A percentile compares a stretch with the other conserved stretches of the same genome.
Conservation (phyloP, 1,140 invertebrate species). For the Heliothis virescens region DNA sequence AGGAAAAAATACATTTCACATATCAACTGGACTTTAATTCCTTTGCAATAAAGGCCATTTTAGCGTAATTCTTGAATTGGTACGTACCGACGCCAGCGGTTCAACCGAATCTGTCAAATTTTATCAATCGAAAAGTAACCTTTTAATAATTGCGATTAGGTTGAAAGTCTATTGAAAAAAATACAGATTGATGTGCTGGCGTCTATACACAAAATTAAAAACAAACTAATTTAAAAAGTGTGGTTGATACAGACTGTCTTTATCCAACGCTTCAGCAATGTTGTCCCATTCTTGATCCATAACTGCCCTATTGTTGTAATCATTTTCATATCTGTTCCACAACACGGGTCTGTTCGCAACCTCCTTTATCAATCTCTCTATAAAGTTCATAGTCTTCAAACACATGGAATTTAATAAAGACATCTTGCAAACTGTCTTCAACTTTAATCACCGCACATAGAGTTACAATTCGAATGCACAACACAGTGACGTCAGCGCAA, state of each 20-base stretch:
- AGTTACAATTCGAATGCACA: neutral
- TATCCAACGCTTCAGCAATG: neutral
- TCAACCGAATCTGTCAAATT: too few relatives aligned
- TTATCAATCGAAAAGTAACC: too few relatives aligned
- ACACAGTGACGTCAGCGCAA: neutral
- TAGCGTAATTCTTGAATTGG: too few relatives aligned
- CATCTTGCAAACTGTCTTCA: neutral
- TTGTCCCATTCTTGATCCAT: constrained; percentile 10
- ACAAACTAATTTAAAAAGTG: too few relatives aligned
- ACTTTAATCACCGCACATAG: neutral
- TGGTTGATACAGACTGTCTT: neutral
- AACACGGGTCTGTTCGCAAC: neutral
- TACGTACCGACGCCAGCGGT: too few relatives aligned
- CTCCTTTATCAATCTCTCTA: constrained; percentile 8
- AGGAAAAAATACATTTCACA: too few relatives aligned
- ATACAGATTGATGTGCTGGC: too few relatives aligned
- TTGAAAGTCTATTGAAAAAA: too few relatives aligned
- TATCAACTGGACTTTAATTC: too few relatives aligned
- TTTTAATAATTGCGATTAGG: too few relatives aligned
- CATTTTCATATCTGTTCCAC: constrained; percentile 10
- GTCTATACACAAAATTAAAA: too few relatives aligned
- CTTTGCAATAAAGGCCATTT: too few relatives aligned
- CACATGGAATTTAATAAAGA: neutral
- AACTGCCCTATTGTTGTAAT: neutral
- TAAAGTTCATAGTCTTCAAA: neutral